Conservation (phyloP, 2,888 invertebrate species). For the Spilarctia lutea region DNA sequence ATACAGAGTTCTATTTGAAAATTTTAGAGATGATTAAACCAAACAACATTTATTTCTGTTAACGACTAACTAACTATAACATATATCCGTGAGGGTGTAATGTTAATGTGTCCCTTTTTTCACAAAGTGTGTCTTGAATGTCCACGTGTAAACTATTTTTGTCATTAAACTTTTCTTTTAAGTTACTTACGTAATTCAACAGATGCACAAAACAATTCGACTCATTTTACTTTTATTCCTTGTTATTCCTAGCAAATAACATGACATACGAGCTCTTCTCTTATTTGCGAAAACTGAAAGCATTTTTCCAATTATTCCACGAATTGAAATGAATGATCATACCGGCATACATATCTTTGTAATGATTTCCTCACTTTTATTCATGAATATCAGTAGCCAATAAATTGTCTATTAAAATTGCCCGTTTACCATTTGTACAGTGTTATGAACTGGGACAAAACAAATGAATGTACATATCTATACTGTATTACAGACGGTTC, state of each 20-base stretch:
- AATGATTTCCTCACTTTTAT: background rate
- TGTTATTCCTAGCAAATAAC: background rate
- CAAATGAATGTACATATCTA: conserved; percentile 55
- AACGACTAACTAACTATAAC: background rate
- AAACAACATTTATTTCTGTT: background rate
- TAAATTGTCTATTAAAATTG: conserved; percentile 6
- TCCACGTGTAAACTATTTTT: background rate
- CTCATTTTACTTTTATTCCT: background rate
- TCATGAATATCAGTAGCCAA: background rate
- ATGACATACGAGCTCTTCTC: background rate
- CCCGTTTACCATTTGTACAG: conserved; percentile 16
- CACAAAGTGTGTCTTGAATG: background rate
- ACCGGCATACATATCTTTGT: background rate
- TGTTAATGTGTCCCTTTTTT: background rate
- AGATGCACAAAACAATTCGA: background rate
- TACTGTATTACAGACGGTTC: conserved; percentile 60
- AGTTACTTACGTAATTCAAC: background rate
- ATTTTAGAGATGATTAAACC: background rate
- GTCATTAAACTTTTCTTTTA: background rate
- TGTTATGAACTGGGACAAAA: conserved; percentile 59
- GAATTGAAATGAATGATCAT: background rate
- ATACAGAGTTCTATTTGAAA: background rate
- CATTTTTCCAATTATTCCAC: background rate
- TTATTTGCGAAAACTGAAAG: background rate
- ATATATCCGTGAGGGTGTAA: background rate